A percentile compares a stretch with the other conserved stretches of the same genome.
Evolutionary conservation across 2,888 invertebrate species (phyloP).

Genomic region (Agonum fuliginosum): DNA sequence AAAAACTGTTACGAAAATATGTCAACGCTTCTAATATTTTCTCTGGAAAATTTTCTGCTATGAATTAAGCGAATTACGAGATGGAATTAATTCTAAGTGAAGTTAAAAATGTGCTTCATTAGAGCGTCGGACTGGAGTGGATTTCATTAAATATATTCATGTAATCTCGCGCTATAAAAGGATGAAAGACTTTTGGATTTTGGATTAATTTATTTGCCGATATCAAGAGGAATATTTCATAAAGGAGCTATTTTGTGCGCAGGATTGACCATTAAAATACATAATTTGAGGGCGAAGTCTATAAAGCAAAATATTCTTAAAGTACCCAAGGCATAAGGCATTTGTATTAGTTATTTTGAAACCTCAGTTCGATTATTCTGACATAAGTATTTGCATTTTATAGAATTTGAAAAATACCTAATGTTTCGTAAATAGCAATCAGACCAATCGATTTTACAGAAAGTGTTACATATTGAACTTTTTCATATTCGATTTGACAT

Average conservation of each 20-base stretch:
- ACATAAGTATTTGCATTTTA: no score
- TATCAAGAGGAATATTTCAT: conserved; percentile 17
- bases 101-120: conserved; percentile 28
- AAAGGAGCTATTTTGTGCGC: conserved; percentile 6
- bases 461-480: no score
- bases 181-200: neutral
- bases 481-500: no score
- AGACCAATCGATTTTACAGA: no score
- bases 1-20: conserved; percentile 6
- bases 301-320: neutral
- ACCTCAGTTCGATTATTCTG: no score
- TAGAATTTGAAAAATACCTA: no score
- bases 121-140: neutral
- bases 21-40: no score
- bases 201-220: neutral
- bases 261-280: no score
- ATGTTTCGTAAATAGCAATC: no score
- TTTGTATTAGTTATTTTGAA: no score
- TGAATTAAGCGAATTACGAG: conserved; percentile 1
- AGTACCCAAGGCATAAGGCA: no score
- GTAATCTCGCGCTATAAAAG: neutral
- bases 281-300: no score
- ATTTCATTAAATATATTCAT: conserved; percentile 27
- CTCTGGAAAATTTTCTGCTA: neutral
- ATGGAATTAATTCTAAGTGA: conserved; percentile 4